Percentiles rank a stretch among this genome's conserved stretches.
These are phyloP conservation scores for Petrophora chlorosata DNA, from an alignment of 2,888 invertebrate genomes.

Conservation along the genomic window DNA sequence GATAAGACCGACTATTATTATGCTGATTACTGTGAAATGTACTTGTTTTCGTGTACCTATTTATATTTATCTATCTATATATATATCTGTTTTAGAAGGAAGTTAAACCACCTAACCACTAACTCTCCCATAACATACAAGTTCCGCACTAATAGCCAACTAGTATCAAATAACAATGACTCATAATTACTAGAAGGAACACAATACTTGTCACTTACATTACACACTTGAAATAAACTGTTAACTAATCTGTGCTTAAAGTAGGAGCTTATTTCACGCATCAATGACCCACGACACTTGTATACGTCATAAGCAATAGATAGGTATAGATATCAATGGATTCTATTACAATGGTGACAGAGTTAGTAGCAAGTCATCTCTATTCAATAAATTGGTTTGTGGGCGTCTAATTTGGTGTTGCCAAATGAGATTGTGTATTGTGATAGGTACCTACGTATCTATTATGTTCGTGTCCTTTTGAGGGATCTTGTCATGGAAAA, in stretches of 20 bases:
- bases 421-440: background rate
- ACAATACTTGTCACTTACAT: background rate
- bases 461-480: background rate
- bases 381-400: conserved; percentile 5
- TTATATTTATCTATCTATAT: no score
- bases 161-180: conserved; percentile 6
- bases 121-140: no score
- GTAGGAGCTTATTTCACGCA: conserved; percentile 29
- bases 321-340: conserved; percentile 1
- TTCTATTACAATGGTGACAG: conserved; percentile 1
- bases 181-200: background rate
- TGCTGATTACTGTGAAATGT: no score
- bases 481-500: conserved; percentile 4
- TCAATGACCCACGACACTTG: conserved; percentile 19
- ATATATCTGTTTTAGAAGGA: no score
- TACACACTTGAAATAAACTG: conserved; percentile 1
- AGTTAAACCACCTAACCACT: no score
- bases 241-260: conserved; percentile 1
- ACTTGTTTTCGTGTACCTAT: no score
- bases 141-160: no score
- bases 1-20: no score
- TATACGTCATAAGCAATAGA: conserved; percentile 9
- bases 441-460: background rate
- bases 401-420: conserved; percentile 5
- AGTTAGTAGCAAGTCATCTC: conserved; percentile 3